phyloP scores from a whole-genome alignment of 1,140 invertebrate species.

The Lanistes nyassanus region DNA sequence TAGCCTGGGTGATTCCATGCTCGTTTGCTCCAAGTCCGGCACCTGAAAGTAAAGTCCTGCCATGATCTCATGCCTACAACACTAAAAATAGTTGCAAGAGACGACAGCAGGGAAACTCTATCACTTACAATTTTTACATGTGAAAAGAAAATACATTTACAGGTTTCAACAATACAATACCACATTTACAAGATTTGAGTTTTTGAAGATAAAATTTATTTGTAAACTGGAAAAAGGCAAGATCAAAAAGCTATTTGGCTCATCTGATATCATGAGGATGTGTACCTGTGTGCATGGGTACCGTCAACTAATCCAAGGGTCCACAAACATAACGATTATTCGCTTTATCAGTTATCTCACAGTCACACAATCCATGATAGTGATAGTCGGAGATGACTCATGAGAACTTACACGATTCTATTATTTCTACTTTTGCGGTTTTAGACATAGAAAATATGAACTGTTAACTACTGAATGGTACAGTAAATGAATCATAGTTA shows the following conservation, averaged over 20 bases:
- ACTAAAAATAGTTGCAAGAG: too few species aligned
- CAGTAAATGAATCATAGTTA: too few species aligned
- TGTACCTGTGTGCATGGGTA: neutral
- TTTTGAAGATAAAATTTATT: neutral
- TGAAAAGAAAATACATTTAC: neutral
- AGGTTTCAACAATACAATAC: neutral
- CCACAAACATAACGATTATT: neutral
- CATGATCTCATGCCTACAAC: too few species aligned
- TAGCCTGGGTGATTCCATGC: constrained; percentile 77
- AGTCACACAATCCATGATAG: neutral
- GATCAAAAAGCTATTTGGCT: neutral
- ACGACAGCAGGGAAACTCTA: too few species aligned
- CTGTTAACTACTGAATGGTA: too few species aligned
- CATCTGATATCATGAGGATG: neutral
- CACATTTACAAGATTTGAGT: neutral
- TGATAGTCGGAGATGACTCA: neutral
- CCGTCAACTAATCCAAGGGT: neutral
- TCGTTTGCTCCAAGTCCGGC: constrained; percentile 83
- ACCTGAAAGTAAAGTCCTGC: constrained; percentile 69
- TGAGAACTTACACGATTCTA: neutral
- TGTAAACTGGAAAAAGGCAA: neutral
- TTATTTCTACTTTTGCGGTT: too few species aligned
- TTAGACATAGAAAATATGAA: too few species aligned
- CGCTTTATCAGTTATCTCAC: neutral
- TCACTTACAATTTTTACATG: too few species aligned